Evolutionary conservation across 2,888 invertebrate genomes (phyloP), one percentile per base, ranked within the genome.

Genomic region (Ornithoptera priamus): DNA sequence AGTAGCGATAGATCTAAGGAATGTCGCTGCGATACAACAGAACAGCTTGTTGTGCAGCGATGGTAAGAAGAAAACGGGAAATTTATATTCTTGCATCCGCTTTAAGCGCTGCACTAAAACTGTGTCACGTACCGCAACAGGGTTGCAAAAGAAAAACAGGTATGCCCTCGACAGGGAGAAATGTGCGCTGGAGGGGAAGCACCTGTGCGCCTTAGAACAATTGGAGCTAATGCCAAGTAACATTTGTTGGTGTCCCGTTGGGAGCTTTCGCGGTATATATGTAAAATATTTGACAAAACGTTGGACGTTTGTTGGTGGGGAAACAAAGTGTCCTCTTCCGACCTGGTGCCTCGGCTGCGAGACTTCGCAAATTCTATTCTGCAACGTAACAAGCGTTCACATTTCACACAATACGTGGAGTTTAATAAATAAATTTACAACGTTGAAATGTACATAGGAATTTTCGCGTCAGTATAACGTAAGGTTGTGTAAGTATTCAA

Each of bases 141-240:
- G 46, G 42, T 42, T 30, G 68, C 62, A 63, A 15, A 60, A 61
- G 42, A 83, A 84, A 85, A 86, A 84, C 81, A 76, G 79, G 81
- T 83, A 81, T 80, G 80, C 80, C 61, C 30, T 72, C 84, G 86
- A 85, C 85, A 79, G 74, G 75, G 83, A 85, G 83, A 82, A 84
- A 86, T 85, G 84, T 75, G 77, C 73, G 74, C 69, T 76, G 75
- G 77, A 39, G 70, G 39, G 30, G 75, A 72, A 77, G 78, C 85
- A 86, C 85, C 84, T 85, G 85, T 77, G 79, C 74, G 71, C 77
- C 73, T 73, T 73, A 72, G 72, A 72, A 72, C 70, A 72, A 72
- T 72, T 71, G 70, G 62, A 70, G 69, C 66, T 65, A 70, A 70
- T 70, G 66, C 39, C 62, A 58, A 62, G 58, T 53, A 65, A 57